phyloP scores from a whole-genome alignment of 2,113 vertebrate species.

The Dicaeum eximium region DNA sequence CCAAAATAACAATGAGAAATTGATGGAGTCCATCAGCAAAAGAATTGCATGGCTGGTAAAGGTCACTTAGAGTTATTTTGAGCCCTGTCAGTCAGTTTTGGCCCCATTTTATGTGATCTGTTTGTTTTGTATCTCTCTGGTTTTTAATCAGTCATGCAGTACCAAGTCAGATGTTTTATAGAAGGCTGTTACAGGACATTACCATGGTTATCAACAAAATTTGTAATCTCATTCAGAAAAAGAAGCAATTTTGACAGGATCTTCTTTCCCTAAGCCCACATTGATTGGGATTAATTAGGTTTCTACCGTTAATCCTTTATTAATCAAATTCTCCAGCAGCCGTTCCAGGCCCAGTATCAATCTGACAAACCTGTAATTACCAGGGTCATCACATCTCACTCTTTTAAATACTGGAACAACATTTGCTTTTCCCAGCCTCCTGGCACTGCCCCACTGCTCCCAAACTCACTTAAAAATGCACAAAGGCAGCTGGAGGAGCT shows the following conservation, averaged over 20 bases:
- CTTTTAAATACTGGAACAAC: slow-evolving; percentile 13
- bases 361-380: slow-evolving; percentile 35
- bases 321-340: slow-evolving; percentile 27
- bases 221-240: slow-evolving; percentile 27
- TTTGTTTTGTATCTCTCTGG: neutral
- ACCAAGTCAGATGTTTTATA: neutral
- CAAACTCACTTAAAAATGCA: neutral
- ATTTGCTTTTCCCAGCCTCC: slow-evolving; percentile 29
- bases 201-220: slow-evolving; percentile 45
- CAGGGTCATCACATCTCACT: neutral
- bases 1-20: neutral
- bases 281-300: slow-evolving; percentile 55
- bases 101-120: neutral
- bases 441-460: neutral
- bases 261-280: slow-evolving; percentile 3
- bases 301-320: slow-evolving; percentile 39
- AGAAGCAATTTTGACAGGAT: slow-evolving; percentile 45
- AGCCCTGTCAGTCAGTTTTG: neutral
- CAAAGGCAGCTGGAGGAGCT: slow-evolving; percentile 33
- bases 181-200: slow-evolving; percentile 13
- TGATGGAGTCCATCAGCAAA: neutral
- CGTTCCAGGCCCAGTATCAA: neutral
- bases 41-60: neutral
- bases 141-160: neutral
- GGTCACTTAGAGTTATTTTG: neutral